phyloP scores from a whole-genome alignment of 2,888 invertebrate species.

The Galerucella calmariensis region DNA sequence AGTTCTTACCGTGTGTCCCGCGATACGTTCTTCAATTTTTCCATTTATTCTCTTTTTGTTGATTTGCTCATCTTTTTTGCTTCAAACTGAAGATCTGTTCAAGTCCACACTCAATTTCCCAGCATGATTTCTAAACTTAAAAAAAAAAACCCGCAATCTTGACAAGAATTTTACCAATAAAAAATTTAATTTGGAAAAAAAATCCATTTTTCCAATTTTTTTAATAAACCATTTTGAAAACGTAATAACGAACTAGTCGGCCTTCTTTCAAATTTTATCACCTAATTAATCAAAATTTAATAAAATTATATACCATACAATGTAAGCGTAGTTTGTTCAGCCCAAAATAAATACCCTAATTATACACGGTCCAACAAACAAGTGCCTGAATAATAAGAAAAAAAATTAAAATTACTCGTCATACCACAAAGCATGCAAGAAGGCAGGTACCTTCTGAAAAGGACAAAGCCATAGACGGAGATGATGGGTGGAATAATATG shows the following conservation, averaged over 20 bases:
- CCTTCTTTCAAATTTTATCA: conserved; percentile 27
- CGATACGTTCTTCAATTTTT: too few species aligned
- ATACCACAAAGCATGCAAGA: background rate
- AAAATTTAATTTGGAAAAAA: background rate
- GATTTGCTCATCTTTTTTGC: too few species aligned
- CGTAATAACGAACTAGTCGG: conserved; percentile 22
- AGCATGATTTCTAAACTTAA: too few species aligned
- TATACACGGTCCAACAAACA: conserved; percentile 20
- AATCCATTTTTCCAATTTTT: background rate
- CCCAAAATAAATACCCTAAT: conserved; percentile 35
- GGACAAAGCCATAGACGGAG: background rate
- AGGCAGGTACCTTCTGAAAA: background rate
- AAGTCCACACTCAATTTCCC: too few species aligned
- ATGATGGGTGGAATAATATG: background rate
- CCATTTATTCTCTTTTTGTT: too few species aligned
- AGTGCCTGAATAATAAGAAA: conserved; percentile 15
- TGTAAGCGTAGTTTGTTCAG: conserved; percentile 30
- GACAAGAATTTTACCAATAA: too few species aligned
- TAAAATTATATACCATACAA: conserved; percentile 33
- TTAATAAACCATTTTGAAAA: conserved; percentile 7
- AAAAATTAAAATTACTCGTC: conserved; percentile 9
- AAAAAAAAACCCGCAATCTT: too few species aligned
- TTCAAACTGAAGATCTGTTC: too few species aligned
- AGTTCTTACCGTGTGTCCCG: too few species aligned
- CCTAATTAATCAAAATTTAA: conserved; percentile 35